phyloP scores from a whole-genome alignment of 2,113 vertebrate species.

The Gavialis gangeticus region DNA sequence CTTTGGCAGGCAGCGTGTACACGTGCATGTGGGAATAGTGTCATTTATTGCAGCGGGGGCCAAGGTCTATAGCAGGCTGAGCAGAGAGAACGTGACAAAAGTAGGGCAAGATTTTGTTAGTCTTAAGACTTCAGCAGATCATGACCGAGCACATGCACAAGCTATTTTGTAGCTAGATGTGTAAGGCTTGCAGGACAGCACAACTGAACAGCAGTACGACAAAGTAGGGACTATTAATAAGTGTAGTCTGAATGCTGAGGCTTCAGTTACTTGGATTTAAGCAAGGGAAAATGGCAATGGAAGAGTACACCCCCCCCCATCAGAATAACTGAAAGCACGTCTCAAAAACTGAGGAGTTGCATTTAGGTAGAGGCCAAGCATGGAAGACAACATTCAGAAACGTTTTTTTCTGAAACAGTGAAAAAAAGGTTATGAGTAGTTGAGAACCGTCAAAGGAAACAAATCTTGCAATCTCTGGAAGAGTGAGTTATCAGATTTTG shows the following conservation, averaged over 20 bases:
- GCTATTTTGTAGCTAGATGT: neutral
- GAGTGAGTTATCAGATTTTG: accelerated
- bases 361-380: neutral
- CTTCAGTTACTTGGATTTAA: neutral
- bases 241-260: neutral
- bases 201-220: neutral
- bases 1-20: neutral
- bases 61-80: neutral
- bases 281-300: neutral
- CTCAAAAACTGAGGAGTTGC: neutral
- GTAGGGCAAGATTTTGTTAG: conserved; percentile 49
- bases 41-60: neutral
- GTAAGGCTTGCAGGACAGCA: neutral
- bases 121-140: neutral
- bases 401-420: neutral
- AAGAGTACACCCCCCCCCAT: accelerated
- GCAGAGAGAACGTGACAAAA: conserved; percentile 59
- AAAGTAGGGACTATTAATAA: neutral
- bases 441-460: neutral
- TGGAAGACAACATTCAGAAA: neutral
- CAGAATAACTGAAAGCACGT: neutral
- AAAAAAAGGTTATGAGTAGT: neutral
- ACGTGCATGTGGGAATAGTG: conserved; percentile 16
- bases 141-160: neutral
- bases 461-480: neutral